These are phyloP conservation scores for Hemicrepidius hirtus DNA, from an alignment of 2,888 invertebrate species.

Conservation along the genomic window DNA sequence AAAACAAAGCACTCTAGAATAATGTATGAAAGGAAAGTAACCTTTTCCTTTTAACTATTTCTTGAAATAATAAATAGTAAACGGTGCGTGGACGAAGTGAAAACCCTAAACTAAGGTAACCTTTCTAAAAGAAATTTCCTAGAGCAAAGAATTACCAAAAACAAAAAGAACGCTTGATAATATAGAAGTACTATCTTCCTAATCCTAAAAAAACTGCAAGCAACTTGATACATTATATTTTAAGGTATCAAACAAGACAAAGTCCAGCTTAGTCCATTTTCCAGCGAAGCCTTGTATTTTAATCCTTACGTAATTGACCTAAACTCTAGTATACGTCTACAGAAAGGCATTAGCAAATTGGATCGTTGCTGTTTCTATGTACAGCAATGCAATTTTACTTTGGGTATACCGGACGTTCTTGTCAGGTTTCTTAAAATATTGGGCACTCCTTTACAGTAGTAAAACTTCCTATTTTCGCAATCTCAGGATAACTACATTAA, in stretches of 20 bases:
- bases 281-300: slow-evolving; percentile 25
- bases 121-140: too few species aligned
- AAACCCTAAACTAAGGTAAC: too few species aligned
- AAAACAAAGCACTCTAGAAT: too few species aligned
- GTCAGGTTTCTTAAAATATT: slow-evolving; percentile 17
- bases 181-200: too few species aligned
- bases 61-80: too few species aligned
- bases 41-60: too few species aligned
- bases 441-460: slow-evolving; percentile 1
- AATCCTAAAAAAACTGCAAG: slow-evolving; percentile 11
- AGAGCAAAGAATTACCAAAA: too few species aligned
- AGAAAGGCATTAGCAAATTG: slow-evolving; percentile 27
- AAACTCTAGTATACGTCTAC: slow-evolving; percentile 17
- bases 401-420: slow-evolving; percentile 18
- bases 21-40: too few species aligned
- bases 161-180: too few species aligned
- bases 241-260: slow-evolving; percentile 20
- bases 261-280: slow-evolving; percentile 32
- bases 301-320: slow-evolving; percentile 30
- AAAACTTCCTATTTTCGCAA: slow-evolving; percentile 1
- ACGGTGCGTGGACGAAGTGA: too few species aligned
- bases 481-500: neutral
- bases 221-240: slow-evolving; percentile 12
- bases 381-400: slow-evolving; percentile 28
- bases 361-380: slow-evolving; percentile 22